A percentile compares a stretch with the other conserved stretches of the same genome.
Evolutionary conservation across 2,113 vertebrate species (phyloP).

Genomic region (Cephalopholis sonnerati): DNA sequence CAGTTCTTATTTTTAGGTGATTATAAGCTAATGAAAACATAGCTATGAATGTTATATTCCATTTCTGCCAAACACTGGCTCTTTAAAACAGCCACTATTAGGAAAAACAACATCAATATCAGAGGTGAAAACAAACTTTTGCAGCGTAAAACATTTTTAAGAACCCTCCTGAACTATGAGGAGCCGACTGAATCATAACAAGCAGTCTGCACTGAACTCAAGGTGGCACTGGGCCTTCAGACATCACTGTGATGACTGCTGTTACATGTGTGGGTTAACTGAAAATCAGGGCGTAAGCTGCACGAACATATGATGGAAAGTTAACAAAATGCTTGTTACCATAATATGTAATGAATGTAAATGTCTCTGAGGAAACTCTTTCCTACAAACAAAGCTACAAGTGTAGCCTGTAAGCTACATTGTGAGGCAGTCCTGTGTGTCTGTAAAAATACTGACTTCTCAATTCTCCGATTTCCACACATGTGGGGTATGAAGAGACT

Average conservation of each 20-base stretch:
- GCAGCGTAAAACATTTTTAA: not conserved
- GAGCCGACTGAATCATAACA: not conserved
- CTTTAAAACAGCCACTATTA: too few relatives aligned
- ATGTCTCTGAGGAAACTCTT: conserved; percentile 57
- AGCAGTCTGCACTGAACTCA: not conserved
- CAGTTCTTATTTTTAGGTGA: too few relatives aligned
- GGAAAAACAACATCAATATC: too few relatives aligned
- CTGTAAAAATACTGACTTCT: not conserved
- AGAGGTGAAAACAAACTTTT: too few relatives aligned
- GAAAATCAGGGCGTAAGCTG: conserved; percentile 18
- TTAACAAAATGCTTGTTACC: conserved; percentile 6
- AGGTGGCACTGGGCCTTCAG: conserved; percentile 5
- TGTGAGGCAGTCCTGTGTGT: conserved; percentile 1
- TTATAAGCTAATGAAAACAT: too few relatives aligned
- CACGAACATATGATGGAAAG: conserved; percentile 4
- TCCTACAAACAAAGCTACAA: conserved; percentile 12
- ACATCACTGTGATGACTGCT: conserved; percentile 22
- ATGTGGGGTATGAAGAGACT: conserved; percentile 45
- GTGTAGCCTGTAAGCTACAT: conserved; percentile 30
- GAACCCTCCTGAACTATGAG: not conserved
- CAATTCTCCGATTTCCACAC: conserved; percentile 22
- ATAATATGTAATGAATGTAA: conserved; percentile 19
- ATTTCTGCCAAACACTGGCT: too few relatives aligned
- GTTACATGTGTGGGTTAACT: conserved; percentile 10
- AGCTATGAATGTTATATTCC: too few relatives aligned